Evolutionary conservation across 2,113 vertebrate genomes (phyloP), one percentile per base, ranked within the genome.

Genomic region (Ariopsis seemanni): DNA sequence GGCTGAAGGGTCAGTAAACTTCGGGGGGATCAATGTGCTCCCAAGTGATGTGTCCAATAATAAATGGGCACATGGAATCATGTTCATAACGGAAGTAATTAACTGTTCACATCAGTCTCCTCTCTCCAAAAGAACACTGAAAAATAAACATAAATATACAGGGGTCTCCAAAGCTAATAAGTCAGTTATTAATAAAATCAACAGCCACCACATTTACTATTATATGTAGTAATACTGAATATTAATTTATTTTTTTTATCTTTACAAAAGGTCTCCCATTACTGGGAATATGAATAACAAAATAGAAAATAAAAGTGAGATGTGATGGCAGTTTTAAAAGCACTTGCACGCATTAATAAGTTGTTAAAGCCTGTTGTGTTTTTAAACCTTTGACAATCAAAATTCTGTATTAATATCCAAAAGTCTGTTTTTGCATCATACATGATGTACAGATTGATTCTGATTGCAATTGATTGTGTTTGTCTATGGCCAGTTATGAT

Each of bases 1-100:
- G 30, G 83, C 90, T 84, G 4, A 18, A 90, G 90, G 90, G 90
- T 86, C 89, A 86, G 79, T 50, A 87, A 80, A 91, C 88, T 79
- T 87, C 53, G 52, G 52, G 63, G 58, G 71, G 30, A 81, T 93
- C 93, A 90, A 87, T 92, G 90, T 88, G 74, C 86, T 83, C 30
- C 85, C 72, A 67, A 81, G 34, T 87, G 65, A 52, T 87, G 67
- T 82, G 52, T 34, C 62, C 10, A 84, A 58, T 88, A 90, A 62
- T 79, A 77, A 85, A 74, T 60, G 58, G 25, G 34, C 22, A 75
- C 14, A 74, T 85, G 67, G 62, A 48, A 81, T 48, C 80, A 6
- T 48, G 72, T 63, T 60, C 57, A 67, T 50, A 85, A 88, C 74
- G 4, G 6, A 42, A 72, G 9, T 57, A 4, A 57, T 55, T 80